Base-by-base conservation (phyloP, 2,888 invertebrate genomes). In the Epinotia nisella region DNA sequence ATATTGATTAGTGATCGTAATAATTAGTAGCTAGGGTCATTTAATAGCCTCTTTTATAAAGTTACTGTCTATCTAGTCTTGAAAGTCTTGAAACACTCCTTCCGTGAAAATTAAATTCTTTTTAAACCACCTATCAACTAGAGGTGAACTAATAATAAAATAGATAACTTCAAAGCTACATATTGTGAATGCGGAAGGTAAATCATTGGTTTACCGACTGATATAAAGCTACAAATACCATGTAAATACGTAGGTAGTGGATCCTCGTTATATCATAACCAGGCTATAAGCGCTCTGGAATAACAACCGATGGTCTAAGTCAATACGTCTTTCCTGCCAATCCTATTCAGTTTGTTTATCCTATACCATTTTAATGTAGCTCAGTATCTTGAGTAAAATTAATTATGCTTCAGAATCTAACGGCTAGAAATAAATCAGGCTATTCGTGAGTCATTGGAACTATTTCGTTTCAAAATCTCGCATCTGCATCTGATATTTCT, bases 261-360 rank as follows among this genome's bases (percentile, higher is more conserved):
- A 39, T 56, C 21, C 51, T n/a, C 49, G n/a, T 49, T 49, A 49
- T 7, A 51, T 55, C 35, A 56, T 55, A 62, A 17, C 67, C 29
- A 49, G 41, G 10, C 58, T 17, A 41, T 49, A 58, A 59, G 19
- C 35, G 10, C n/a, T 41, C 72, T 68, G 60, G 68, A 72, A 68
- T 56, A 67, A 72, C 72, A 56, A 11, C 53, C 53, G 13, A 41
- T 45, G 56, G 24, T 56, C 67, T 72, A 51, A 68, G 61, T 72
- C 72, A 72, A 72, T 61, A 72, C 49, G 51, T 68, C 49, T 61
- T 68, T 61, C 72, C 67, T 72, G 72, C 56, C 72, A 45, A 72
- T 72, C 56, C 17, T 13, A 24, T 51, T 24, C 21, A n/a, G 58
- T 53, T 49, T 72, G 61, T 72, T 72, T 72, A 56, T 67, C 17